phyloP scores from a whole-genome alignment of 2,888 invertebrate genomes.

The Cecidostiba fungosa region DNA sequence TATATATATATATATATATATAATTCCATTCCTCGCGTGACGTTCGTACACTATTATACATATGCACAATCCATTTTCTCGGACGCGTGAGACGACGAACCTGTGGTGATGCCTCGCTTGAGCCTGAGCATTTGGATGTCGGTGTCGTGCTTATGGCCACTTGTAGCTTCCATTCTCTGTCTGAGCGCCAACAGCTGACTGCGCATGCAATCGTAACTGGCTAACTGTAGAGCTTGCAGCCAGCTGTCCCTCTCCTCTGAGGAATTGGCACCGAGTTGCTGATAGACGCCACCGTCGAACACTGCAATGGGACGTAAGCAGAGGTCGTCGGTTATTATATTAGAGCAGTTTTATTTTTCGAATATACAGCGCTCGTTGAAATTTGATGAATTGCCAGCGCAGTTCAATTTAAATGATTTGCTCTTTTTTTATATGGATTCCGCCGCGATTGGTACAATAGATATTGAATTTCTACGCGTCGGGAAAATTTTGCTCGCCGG shows the following conservation, averaged over 20 bases:
- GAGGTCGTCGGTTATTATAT: not conserved
- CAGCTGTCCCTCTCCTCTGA: constrained; percentile 92
- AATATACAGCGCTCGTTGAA: not conserved
- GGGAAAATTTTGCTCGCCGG: too few species aligned
- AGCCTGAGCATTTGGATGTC: constrained; percentile 87
- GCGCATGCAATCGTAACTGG: constrained; percentile 91
- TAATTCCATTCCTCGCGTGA: not conserved
- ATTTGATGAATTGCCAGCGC: not conserved
- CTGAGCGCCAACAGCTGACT: constrained; percentile 86
- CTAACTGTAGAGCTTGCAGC: constrained; percentile 91
- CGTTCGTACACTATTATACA: not conserved
- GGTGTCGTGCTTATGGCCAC: constrained; percentile 84
- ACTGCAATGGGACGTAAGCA: constrained; percentile 80
- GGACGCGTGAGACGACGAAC: constrained; percentile 76
- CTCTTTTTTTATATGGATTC: not conserved
- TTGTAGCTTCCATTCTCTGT: constrained; percentile 84
- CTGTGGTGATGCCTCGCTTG: constrained; percentile 86
- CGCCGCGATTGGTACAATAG: not conserved
- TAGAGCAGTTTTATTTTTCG: not conserved
- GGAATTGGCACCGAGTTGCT: constrained; percentile 90
- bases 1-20: too few species aligned
- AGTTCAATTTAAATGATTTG: not conserved
- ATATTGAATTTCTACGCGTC: not conserved
- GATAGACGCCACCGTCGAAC: constrained; percentile 91
- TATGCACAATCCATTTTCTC: not conserved